phyloP scores from a whole-genome alignment of 2,797 vertebrate genomes.

The Oceanodroma leucorhoa region DNA sequence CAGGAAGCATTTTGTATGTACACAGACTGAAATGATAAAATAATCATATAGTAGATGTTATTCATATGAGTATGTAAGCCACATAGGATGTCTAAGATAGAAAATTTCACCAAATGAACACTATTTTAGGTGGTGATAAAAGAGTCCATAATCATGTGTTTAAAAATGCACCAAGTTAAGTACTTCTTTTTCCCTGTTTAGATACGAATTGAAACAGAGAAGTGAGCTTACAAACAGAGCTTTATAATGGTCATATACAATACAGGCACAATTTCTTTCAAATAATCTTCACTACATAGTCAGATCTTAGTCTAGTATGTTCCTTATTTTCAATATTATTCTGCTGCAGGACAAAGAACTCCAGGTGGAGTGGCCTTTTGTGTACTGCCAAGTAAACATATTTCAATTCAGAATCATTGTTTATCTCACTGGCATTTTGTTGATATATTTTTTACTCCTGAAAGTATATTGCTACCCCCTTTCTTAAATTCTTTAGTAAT shows the following conservation, averaged over 20 bases:
- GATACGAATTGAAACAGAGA: neutral
- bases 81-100: neutral
- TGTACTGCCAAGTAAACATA: neutral
- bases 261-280: neutral
- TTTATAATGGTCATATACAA: neutral
- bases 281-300: neutral
- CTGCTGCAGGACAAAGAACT: neutral
- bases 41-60: neutral
- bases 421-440: neutral
- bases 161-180: neutral
- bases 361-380: neutral
- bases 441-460: neutral
- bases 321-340: neutral
- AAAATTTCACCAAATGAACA: neutral
- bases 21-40: neutral
- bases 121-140: neutral
- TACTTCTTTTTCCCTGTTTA: neutral
- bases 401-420: neutral
- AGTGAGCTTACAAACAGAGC: neutral
- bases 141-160: neutral
- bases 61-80: neutral
- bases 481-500: neutral
- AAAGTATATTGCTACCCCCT: neutral
- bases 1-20: neutral
- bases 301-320: neutral